Base-by-base conservation (phyloP, 2,888 invertebrate species). In the Pelosia muscerda region DNA sequence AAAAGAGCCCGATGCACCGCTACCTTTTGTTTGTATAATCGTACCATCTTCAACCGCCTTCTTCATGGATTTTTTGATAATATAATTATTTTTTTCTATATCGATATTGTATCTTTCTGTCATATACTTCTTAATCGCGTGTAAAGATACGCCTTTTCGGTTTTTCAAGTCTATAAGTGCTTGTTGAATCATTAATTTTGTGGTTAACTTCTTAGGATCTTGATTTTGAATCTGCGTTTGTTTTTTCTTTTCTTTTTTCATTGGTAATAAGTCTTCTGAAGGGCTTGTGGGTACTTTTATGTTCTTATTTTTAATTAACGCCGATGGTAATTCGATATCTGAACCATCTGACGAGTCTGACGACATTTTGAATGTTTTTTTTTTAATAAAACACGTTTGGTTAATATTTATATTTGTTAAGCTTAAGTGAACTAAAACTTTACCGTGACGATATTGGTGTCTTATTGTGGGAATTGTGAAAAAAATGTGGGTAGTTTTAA, bases 101-200 rank as follows among this genome's bases (percentile, higher is more conserved):
- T 94, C 86, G 0, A 91, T 87, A 0, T 84, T 72, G 66, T 86
- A 90, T 65, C 86, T 91, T 23, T 87, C 89, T 1, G 84, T 81
- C 8, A 94, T 79, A 38, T 87, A 88, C 53, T 93, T 94, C 72
- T 94, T 94, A 2, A 94, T 90, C 0, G 94, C 94, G 54, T 92
- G 83, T 0, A 93, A 55, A 0, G 94, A 94, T 0, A 90, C 89
- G 0, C 94, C 94, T 79, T 94, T 94, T 53, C 93, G 79, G 0
- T 69, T 83, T 22, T 90, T 88, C 0, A 93, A 71, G 2, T 88
- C 90, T 0, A 53, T 77, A 0, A 94, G 73, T 0, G 94, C 92
- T 63, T 91, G 80, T 2, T 83, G 76, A 0, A 94, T 84, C 94
- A 94, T 94, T 0, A 79, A 69, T 72, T 91, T 94, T 0, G 91